Percentiles rank a stretch among this genome's conserved stretches.
These are phyloP conservation scores for Sinella curviseta DNA, from an alignment of 1,140 invertebrate species.

Conservation along the genomic window DNA sequence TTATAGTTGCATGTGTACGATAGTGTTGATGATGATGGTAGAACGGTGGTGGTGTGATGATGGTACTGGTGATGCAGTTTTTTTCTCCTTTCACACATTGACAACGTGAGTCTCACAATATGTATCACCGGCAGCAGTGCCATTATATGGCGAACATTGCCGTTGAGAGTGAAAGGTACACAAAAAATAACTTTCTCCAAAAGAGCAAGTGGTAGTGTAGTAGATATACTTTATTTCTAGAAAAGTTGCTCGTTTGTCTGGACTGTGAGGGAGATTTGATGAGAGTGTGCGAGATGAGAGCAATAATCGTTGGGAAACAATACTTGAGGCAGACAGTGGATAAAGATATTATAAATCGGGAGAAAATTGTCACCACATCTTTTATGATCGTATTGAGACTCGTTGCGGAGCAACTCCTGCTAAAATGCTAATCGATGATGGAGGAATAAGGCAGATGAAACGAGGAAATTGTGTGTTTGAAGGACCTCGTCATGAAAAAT, in stretches of 20 bases:
- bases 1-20: not conserved
- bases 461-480: not conserved
- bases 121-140: not conserved
- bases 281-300: not conserved
- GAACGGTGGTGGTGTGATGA: not conserved
- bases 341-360: slow-evolving; percentile 20
- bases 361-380: slow-evolving; percentile 25
- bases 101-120: not conserved
- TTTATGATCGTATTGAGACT: slow-evolving; percentile 23
- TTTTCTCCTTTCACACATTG: not conserved
- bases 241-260: too few relatives aligned
- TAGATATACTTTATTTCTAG: too few relatives aligned
- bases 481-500: not conserved
- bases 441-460: not conserved
- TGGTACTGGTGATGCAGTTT: not conserved
- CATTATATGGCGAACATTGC: not conserved
- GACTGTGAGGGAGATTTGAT: not conserved
- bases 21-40: not conserved
- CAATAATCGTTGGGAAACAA: slow-evolving; percentile 10
- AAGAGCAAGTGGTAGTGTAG: too few relatives aligned
- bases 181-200: too few relatives aligned
- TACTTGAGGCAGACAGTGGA: not conserved
- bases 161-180: too few relatives aligned
- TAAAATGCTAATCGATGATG: slow-evolving; percentile 6
- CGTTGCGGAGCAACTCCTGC: not conserved